Evolutionary conservation across 2,113 vertebrate species (phyloP).

Genomic region (Sinocyclocheilus anshuiensis): DNA sequence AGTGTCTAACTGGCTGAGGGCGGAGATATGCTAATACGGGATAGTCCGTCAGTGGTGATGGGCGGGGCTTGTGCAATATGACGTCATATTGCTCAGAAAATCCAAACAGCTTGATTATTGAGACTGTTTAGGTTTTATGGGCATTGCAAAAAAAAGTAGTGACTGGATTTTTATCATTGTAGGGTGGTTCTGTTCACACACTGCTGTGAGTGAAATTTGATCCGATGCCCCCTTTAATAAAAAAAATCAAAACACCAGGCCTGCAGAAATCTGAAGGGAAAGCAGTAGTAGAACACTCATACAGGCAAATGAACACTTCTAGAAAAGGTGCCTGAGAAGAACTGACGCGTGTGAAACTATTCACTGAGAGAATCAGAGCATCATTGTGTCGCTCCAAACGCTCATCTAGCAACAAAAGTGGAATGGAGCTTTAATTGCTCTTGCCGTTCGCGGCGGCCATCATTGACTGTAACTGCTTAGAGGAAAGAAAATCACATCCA

Average conservation of each 20-base stretch:
- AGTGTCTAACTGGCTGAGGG: too few species aligned
- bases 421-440: constrained; percentile 40
- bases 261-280: not conserved
- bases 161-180: too few species aligned
- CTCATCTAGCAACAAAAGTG: constrained; percentile 8
- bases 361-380: constrained; percentile 4
- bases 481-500: constrained; percentile 45
- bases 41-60: too few species aligned
- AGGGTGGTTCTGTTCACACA: too few species aligned
- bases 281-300: not conserved
- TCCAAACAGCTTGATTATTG: too few species aligned
- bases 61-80: too few species aligned
- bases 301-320: not conserved
- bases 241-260: not conserved
- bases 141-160: too few species aligned
- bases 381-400: constrained; percentile 11
- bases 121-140: too few species aligned
- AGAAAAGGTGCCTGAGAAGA: not conserved
- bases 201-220: too few species aligned
- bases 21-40: too few species aligned
- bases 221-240: not conserved
- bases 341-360: not conserved
- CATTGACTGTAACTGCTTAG: constrained; percentile 40
- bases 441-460: not conserved
- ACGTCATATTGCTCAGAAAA: too few species aligned